Evolutionary conservation across 2,888 invertebrate genomes (phyloP).

Genomic region (Tuberolachnus salignus): DNA sequence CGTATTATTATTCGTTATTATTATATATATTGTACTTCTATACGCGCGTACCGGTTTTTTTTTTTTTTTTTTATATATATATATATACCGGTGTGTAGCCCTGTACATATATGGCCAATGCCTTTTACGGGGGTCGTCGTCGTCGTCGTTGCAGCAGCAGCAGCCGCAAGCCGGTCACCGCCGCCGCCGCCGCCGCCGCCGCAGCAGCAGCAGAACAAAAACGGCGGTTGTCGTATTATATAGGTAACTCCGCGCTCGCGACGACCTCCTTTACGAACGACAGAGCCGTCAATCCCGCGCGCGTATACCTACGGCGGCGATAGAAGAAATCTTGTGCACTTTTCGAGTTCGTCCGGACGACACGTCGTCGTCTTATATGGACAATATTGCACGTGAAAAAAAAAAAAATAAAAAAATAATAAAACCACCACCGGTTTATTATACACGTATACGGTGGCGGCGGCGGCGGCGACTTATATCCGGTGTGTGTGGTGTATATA

Average conservation of each 20-base stretch:
- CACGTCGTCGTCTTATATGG: too few species aligned
- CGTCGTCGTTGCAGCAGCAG: slow-evolving; percentile 1
- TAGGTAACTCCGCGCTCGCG: background rate
- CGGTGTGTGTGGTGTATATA: too few species aligned
- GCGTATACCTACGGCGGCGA: slow-evolving; percentile 4
- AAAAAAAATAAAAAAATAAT: too few species aligned
- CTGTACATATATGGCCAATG: slow-evolving; percentile 52
- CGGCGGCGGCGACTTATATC: background rate
- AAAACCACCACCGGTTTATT: too few species aligned
- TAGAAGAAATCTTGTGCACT: background rate
- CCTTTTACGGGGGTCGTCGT: slow-evolving; percentile 52
- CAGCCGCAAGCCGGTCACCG: slow-evolving; percentile 25
- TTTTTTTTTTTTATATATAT: too few species aligned
- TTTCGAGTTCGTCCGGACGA: slow-evolving; percentile 1
- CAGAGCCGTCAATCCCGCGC: slow-evolving; percentile 23
- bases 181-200: slow-evolving; percentile 10
- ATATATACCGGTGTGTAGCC: background rate
- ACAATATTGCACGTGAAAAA: too few species aligned
- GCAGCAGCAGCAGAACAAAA: background rate
- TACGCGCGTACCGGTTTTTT: slow-evolving; percentile 36
- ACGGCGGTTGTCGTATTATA: slow-evolving; percentile 39
- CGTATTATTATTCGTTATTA: background rate
- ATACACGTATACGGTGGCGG: background rate
- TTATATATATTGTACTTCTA: background rate
- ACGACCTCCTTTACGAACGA: slow-evolving; percentile 38